Conservation (phyloP, 2,113 vertebrate species). For the Sitta europaea region DNA sequence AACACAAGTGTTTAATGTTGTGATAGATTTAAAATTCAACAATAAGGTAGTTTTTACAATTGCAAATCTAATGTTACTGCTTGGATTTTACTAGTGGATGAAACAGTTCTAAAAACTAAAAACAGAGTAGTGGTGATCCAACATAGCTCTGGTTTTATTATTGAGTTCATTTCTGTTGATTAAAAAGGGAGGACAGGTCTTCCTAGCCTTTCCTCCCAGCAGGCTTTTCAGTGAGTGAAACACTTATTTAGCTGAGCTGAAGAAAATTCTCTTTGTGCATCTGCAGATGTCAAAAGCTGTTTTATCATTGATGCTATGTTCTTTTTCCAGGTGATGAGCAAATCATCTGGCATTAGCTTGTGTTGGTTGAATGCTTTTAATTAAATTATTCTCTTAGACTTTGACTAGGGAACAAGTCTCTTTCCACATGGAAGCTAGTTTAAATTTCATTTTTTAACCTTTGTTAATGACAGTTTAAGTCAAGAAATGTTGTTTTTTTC, state of each 20-base stretch:
- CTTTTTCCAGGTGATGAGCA: neutral
- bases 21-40: neutral
- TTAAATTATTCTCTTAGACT: neutral
- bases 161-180: neutral
- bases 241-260: neutral
- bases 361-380: neutral
- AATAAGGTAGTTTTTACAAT: neutral
- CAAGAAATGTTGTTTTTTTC: accelerated
- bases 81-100: neutral
- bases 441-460: neutral
- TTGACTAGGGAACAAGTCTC: neutral
- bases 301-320: neutral
- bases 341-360: neutral
- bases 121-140: neutral
- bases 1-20: neutral
- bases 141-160: neutral
- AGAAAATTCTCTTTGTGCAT: neutral
- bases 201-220: neutral
- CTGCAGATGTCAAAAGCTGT: slow-evolving; percentile 12
- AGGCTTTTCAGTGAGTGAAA: neutral
- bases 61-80: neutral
- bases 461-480: neutral
- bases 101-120: neutral
- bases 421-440: neutral
- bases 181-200: neutral